Conservation (phyloP, 1,140 invertebrate genomes). For the Mactra quadrangularis region DNA sequence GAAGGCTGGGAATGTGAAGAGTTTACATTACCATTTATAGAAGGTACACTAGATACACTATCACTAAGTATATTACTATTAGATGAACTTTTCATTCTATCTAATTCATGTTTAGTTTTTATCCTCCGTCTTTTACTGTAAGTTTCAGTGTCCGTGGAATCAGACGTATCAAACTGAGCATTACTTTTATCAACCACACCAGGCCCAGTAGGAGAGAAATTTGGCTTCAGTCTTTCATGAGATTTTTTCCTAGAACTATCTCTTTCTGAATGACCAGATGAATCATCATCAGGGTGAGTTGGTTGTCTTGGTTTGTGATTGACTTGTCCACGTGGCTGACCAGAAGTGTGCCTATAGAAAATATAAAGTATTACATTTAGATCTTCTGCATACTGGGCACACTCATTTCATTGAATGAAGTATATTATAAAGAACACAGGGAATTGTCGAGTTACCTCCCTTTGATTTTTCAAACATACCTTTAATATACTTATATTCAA, state of each 20-base stretch:
- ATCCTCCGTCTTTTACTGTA: conserved; percentile 66
- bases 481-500: too few relatives aligned
- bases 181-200: neutral
- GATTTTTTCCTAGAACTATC: conserved; percentile 19
- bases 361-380: neutral
- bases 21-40: neutral
- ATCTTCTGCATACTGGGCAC: neutral
- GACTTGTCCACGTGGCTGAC: conserved; percentile 27
- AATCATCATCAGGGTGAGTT: conserved; percentile 49
- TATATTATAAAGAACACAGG: too few relatives aligned
- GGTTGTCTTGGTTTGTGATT: conserved; percentile 35
- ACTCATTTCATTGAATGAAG: neutral
- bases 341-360: conserved; percentile 22
- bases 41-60: neutral
- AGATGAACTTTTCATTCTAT: conserved; percentile 73
- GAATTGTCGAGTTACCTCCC: too few relatives aligned
- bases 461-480: too few relatives aligned
- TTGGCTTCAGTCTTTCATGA: conserved; percentile 21
- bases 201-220: conserved; percentile 44
- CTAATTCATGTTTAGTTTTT: conserved; percentile 68
- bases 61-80: conserved; percentile 61
- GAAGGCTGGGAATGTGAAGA: neutral
- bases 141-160: conserved; percentile 78
- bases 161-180: conserved; percentile 71
- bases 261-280: conserved; percentile 62